Evolutionary conservation across 1,140 invertebrate species (phyloP), one percentile per base, ranked within the genome.

Genomic region (Cherax destructor): DNA sequence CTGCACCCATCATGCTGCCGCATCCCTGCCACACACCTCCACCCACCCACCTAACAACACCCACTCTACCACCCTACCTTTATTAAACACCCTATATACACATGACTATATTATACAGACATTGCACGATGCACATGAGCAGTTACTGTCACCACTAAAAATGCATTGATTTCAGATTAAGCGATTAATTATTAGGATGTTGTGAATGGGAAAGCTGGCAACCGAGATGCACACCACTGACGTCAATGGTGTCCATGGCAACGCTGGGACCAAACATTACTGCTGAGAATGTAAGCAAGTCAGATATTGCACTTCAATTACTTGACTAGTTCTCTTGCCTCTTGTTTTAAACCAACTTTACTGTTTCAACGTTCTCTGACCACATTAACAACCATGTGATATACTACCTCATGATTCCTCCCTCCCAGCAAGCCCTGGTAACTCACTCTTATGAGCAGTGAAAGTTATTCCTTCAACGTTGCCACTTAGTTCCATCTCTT

Each of bases 241-340:
- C 85, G 85, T 87, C 85, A 87, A 86, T 86, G 72, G 84, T 85
- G 56, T 13, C 84, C 72, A 86, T 87, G 52, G 74, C 76, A 87
- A 87, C 85, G 49, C 47, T 6, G 56, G 24, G 72, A 47, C 72
- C 52, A 86, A 86, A 86, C 81, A 56, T 41, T 41, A 61, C 59
- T 56, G 59, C 4, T 11, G 59, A 69, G 59, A 69, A 69, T 69
- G 69, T 69, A 69, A 69, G 81, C 9, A 47, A 76, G 84, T 76
- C 49, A 24, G 47, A 30, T 76, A 24, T 24, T 86, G 84, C 84
- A 72, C 9, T 72, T 9, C 50, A 52, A 87, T 78, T 56, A 76
- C n/a, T n/a, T 77, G 24, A 87, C 24, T 61, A 47, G 56, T 83
- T 74, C n/a, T 30, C 52, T 74, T 24, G 24, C 6, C 16, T 74